Conservation (phyloP, 2,113 vertebrate species). For the Psilopsiagon aymara region DNA sequence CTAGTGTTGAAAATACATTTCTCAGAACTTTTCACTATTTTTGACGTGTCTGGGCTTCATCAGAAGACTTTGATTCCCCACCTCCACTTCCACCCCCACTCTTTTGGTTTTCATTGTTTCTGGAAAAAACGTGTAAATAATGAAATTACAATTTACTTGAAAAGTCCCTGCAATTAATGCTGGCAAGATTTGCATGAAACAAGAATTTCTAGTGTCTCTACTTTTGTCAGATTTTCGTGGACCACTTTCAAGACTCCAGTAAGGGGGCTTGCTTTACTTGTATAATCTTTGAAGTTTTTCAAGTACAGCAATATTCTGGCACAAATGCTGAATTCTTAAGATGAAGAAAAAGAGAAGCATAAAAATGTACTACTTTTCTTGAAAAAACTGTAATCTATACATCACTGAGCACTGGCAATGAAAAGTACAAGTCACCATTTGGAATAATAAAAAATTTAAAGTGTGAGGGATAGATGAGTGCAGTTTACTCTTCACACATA, state of each 20-base stretch:
- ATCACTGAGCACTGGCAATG: background rate
- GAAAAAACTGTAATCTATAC: background rate
- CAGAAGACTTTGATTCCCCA: background rate
- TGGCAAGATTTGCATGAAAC: background rate
- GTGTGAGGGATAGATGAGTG: background rate
- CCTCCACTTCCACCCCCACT: fast-evolving
- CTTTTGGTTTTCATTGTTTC: background rate
- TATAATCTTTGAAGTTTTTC: background rate
- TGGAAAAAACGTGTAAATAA: background rate
- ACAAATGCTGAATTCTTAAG: background rate
- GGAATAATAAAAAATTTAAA: background rate
- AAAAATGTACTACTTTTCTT: background rate
- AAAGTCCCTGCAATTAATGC: background rate
- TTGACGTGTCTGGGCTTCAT: background rate
- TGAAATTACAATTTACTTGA: background rate
- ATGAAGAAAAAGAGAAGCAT: background rate
- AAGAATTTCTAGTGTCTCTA: background rate
- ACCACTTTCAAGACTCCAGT: background rate
- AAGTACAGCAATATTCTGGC: background rate
- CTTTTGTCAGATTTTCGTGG: background rate
- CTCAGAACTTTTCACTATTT: background rate
- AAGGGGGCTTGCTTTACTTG: background rate
- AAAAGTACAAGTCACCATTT: background rate
- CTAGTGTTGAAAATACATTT: background rate
- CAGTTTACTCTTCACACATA: background rate